Base-by-base conservation (phyloP, 2,888 invertebrate species). In the Gryllus longicercus region DNA sequence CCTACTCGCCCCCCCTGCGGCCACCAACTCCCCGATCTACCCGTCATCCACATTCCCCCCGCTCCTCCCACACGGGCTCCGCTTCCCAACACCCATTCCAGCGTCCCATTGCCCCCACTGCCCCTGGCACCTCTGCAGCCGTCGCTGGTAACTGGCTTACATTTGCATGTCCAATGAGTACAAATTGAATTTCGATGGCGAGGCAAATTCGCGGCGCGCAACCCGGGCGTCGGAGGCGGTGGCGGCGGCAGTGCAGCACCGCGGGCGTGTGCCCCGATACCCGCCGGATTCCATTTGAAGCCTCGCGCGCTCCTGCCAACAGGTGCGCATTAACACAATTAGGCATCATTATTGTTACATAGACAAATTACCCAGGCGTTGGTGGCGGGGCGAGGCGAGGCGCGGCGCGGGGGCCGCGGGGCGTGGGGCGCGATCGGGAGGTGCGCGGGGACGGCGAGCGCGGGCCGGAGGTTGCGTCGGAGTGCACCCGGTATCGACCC, bases 61-160 rank as follows among this genome's bases (percentile, higher is more conserved):
- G 63, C 63, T 63, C 63, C 63, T n/a, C 11, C 63, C 63, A 8
- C 14, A 63, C 63, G n/a, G 16, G 63, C 63, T 63, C n/a, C 63
- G 63, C 63, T 38, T 38, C n/a, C 63, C 63, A 63, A 18, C 63
- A 63, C 63, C 63, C n/a, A 18, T 18, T 11, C 14, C n/a, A n/a
- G 16, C 63, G 16, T 18, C 63, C 16, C 63, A 18, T n/a, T n/a
- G 16, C 16, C 63, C 63, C 63, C 14, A 63, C 63, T 18, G 16
- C 16, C 63, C n/a, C n/a, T n/a, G 63, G 16, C 38, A 38, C 63
- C 16, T 63, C 63, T n/a, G 14, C 63, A n/a, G 63, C 63, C 63
- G 63, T 63, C 63, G 63, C 63, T 63, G 63, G 63, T 63, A 63
- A 63, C 63, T 63, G 63, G 63, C 63, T 63, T 63, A 63, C 63